Conservation (phyloP, 2,113 vertebrate genomes). For the Megaceryle torquata region DNA sequence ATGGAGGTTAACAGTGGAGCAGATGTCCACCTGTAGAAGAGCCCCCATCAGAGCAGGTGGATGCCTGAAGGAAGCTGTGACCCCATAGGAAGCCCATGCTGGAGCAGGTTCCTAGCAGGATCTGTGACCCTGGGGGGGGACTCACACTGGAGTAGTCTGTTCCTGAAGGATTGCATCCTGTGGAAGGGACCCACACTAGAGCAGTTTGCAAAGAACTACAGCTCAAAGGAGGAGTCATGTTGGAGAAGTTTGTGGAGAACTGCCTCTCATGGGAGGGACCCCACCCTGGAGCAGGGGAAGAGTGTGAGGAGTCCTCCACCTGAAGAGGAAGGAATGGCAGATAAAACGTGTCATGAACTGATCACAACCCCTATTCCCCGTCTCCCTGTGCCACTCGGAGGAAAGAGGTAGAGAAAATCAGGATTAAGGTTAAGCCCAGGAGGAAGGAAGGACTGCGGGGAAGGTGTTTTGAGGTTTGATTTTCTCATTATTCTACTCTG, state of each 20-base stretch:
- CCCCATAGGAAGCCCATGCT: neutral
- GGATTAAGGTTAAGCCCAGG: neutral
- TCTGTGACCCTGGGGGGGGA: neutral
- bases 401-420: neutral
- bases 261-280: neutral
- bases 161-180: too few relatives aligned
- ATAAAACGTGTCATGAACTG: neutral
- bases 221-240: too few relatives aligned
- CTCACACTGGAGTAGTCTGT: neutral
- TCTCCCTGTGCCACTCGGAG: too few relatives aligned
- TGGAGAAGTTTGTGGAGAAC: neutral
- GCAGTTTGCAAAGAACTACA: neutral
- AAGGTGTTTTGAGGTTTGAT: too few relatives aligned
- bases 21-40: neutral
- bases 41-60: neutral
- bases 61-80: neutral
- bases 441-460: neutral
- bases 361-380: neutral
- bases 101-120: neutral
- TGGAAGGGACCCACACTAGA: neutral
- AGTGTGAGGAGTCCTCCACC: neutral
- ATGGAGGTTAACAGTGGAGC: neutral
- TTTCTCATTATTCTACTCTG: neutral
- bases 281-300: neutral
- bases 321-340: neutral